Base-by-base conservation (phyloP, 1,140 invertebrate genomes). In the Anoplolepis gracilipes region DNA sequence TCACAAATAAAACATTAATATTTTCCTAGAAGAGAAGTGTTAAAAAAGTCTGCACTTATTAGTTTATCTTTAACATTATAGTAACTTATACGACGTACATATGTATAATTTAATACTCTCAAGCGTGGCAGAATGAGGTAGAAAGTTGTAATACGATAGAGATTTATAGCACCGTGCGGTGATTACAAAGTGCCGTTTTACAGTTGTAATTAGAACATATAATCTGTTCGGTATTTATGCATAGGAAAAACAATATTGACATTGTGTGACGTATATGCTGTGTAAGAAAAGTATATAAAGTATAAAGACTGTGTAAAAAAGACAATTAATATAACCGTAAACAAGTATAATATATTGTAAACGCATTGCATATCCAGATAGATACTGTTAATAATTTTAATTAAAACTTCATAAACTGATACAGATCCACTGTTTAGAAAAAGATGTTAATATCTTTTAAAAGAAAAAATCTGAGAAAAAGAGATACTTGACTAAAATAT, bases 111-210 rank as follows among this genome's bases (percentile, higher is more conserved):
- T 28, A 30, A 42, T 55, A 55, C 2, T 67, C 39, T 25, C 8
- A 11, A 30, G 64, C 7, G 64, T 55, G 64, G 64, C 49, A 57
- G 25, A 22, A 70, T 81, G 77, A 57, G 33, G 57, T 81, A 81
- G 77, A 81, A 81, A 81, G 77, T 78, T 78, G 61, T 22, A 67
- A 78, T 28, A 13, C 22, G 53, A 76, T 22, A 76, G 30, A 28
- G 46, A 69, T 33, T 55, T 70, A 6, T 39, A 49, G 16, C 7
- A 6, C 16, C 49, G 16, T 25, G 42, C 16, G 6, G 28, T 16
- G 11, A 42, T 25, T 33, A 28, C 28, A 16, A 76, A 25, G 42
- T 30, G 77, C 55, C n/a, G 33, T 33, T 79, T 79, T 28, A 25
- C 10, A 49, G 7, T 53, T 11, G 6, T n/a, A 61, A 42, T 62